Percentiles rank a stretch among this genome's conserved stretches.
phyloP scores from a whole-genome alignment of 1,140 invertebrate species.

The Polypedilum vanderplanki region DNA sequence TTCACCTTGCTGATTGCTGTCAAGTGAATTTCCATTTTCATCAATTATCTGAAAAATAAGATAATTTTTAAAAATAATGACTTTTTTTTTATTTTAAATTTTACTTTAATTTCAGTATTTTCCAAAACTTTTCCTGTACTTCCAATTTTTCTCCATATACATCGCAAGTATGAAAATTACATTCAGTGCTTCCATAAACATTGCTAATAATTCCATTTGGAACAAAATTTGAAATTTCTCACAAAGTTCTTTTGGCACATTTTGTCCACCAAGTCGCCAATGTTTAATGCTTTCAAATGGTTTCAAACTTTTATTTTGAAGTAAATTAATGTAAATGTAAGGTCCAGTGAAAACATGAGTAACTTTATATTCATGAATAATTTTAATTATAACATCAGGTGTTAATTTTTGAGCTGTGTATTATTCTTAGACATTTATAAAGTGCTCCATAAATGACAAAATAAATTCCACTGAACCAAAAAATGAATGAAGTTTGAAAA shows the following conservation, averaged over 20 bases:
- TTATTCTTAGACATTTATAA: slow-evolving; percentile 38
- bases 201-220: slow-evolving; percentile 27
- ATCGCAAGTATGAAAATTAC: background rate
- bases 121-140: background rate
- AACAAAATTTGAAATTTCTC: slow-evolving; percentile 26
- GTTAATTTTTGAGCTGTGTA: slow-evolving; percentile 38
- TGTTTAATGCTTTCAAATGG: slow-evolving; percentile 32
- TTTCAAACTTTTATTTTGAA: slow-evolving; percentile 36
- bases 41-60: background rate
- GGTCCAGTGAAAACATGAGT: slow-evolving; percentile 38
- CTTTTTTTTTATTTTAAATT: background rate
- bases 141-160: background rate
- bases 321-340: slow-evolving; percentile 36
- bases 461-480: slow-evolving; percentile 40
- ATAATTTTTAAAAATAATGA: background rate
- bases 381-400: slow-evolving; percentile 38
- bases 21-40: slow-evolving; percentile 32
- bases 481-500: slow-evolving; percentile 35
- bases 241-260: background rate
- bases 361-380: slow-evolving; percentile 40
- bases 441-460: slow-evolving; percentile 40
- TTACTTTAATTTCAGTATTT: background rate
- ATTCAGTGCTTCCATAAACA: slow-evolving; percentile 29
- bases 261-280: background rate
- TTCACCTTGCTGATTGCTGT: slow-evolving; percentile 41